Conservation (phyloP, 2,888 invertebrate species). For the Watsonalla cultraria region DNA sequence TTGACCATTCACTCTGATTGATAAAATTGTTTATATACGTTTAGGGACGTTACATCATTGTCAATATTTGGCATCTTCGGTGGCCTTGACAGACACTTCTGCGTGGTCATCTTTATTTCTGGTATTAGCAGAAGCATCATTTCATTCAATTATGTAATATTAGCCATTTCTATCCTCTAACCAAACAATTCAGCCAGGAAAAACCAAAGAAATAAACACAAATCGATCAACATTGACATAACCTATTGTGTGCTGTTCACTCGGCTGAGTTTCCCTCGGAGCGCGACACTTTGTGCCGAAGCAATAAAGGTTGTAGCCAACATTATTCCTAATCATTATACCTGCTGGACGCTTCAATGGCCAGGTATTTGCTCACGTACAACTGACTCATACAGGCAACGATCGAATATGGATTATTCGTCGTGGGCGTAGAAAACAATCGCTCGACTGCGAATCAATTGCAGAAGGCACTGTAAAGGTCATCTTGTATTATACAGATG, state of each 20-base stretch:
- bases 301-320: constrained; percentile 1
- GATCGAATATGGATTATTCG: constrained; percentile 10
- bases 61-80: background rate
- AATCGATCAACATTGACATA: background rate
- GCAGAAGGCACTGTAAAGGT: background rate
- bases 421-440: constrained; percentile 11
- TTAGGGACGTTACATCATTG: background rate
- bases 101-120: too few species aligned
- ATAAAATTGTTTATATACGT: background rate
- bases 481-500: background rate
- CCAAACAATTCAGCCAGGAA: background rate
- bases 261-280: background rate
- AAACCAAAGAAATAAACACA: background rate
- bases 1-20: background rate
- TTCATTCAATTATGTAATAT: too few species aligned
- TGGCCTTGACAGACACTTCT: background rate
- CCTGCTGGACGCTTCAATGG: constrained; percentile 10
- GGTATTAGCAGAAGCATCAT: too few species aligned
- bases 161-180: too few species aligned
- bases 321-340: background rate
- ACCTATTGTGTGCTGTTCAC: background rate
- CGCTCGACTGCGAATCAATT: background rate
- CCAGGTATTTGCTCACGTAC: constrained; percentile 21
- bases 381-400: constrained; percentile 17
- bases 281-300: background rate